phyloP scores from a whole-genome alignment of 2,888 invertebrate species.

The Saturnia pavonia region DNA sequence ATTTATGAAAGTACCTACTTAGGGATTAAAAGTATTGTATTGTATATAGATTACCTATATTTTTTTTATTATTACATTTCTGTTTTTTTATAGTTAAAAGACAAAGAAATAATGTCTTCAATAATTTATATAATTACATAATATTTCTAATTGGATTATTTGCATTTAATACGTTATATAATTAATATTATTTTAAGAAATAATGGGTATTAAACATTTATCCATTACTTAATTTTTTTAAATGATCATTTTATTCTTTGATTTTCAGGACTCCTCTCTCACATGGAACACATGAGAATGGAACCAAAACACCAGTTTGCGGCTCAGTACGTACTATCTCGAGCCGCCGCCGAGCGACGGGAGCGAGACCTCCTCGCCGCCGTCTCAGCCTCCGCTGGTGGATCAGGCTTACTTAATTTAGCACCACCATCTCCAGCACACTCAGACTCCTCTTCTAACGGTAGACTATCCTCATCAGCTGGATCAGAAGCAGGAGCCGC shows the following conservation, averaged over 20 bases:
- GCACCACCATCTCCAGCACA: slow-evolving; percentile 93
- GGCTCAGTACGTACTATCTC: slow-evolving; percentile 94
- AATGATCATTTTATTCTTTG: neutral
- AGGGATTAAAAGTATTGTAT: too few relatives aligned
- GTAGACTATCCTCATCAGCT: slow-evolving; percentile 90
- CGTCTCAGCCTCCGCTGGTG: slow-evolving; percentile 84
- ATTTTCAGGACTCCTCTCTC: slow-evolving; percentile 91
- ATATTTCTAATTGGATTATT: neutral
- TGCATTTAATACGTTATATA: too few relatives aligned
- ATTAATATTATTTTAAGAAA: too few relatives aligned
- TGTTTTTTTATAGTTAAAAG: too few relatives aligned
- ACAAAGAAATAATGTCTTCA: too few relatives aligned
- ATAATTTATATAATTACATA: neutral
- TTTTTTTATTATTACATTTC: too few relatives aligned
- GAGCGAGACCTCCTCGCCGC: slow-evolving; percentile 90
- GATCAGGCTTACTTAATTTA: slow-evolving; percentile 84
- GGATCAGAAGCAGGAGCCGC: slow-evolving; percentile 87
- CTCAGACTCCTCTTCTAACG: slow-evolving; percentile 93
- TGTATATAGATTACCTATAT: too few relatives aligned
- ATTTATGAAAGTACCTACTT: too few relatives aligned
- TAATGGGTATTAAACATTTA: too few relatives aligned
- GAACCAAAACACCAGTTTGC: slow-evolving; percentile 98
- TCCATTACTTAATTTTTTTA: too few relatives aligned
- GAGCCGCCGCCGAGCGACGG: slow-evolving; percentile 94
- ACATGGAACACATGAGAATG: slow-evolving; percentile 98